These are phyloP conservation scores for Barnardius zonarius DNA, from an alignment of 2,113 vertebrate species.

Conservation along the genomic window DNA sequence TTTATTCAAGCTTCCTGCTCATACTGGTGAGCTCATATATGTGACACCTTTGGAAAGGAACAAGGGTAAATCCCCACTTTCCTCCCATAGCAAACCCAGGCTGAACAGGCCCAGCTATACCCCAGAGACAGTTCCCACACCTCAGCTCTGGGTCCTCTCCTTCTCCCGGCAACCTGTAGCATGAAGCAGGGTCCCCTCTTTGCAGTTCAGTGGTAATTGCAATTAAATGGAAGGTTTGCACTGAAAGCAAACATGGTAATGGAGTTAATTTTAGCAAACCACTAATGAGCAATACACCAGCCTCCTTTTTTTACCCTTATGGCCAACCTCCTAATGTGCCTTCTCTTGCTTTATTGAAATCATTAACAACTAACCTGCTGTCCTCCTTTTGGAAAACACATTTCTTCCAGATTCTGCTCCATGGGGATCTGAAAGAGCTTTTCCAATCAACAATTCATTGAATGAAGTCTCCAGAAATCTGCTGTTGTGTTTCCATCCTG, in stretches of 20 bases:
- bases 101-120: not conserved
- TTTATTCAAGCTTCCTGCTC: not conserved
- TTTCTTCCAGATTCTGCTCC: conserved; percentile 39
- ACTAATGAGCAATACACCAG: conserved; percentile 52
- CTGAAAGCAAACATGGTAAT: conserved; percentile 56
- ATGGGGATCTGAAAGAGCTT: conserved; percentile 44
- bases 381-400: conserved; percentile 56
- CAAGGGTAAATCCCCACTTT: not conserved
- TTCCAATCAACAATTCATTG: conserved; percentile 58
- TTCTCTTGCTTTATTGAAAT: conserved; percentile 58
- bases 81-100: not conserved
- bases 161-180: not conserved
- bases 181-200: not conserved
- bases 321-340: conserved; percentile 46
- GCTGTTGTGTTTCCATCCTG: conserved; percentile 21
- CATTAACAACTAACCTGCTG: conserved; percentile 60
- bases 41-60: not conserved
- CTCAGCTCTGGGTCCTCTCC: not conserved
- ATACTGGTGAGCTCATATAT: not conserved
- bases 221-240: conserved; percentile 33
- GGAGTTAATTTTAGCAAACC: conserved; percentile 67
- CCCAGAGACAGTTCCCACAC: not conserved
- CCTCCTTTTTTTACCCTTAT: conserved; percentile 38
- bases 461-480: conserved; percentile 46
- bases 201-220: not conserved